These are phyloP conservation scores for Cetonia aurata DNA, from an alignment of 2,888 invertebrate species.

Conservation along the genomic window DNA sequence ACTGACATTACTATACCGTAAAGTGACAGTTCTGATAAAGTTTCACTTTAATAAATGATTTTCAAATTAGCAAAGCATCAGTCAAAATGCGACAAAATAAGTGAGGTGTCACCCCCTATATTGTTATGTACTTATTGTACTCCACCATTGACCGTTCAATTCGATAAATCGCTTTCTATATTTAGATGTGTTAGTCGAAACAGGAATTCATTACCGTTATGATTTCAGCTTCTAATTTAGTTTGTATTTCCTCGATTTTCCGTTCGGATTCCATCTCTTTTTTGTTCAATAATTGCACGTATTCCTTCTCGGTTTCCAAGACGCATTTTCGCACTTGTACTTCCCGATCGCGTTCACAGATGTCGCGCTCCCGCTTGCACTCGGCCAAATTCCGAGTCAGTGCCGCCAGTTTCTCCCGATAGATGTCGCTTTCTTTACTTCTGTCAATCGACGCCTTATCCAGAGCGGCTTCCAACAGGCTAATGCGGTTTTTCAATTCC, in stretches of 20 bases:
- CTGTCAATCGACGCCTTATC: conserved; percentile 2
- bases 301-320: conserved; percentile 43
- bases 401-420: conserved; percentile 18
- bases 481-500: conserved; percentile 34
- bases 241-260: conserved; percentile 37
- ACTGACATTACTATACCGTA: no score
- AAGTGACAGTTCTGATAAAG: no score
- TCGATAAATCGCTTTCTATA: no score
- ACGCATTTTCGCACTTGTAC: conserved; percentile 41
- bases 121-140: no score
- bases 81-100: no score
- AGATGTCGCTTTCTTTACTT: conserved; percentile 1
- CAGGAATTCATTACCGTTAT: conserved; percentile 39
- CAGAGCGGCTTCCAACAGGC: conserved; percentile 19
- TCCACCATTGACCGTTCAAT: no score
- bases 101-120: no score
- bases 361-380: conserved; percentile 24
- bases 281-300: conserved; percentile 38
- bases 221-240: conserved; percentile 46
- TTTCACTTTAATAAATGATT: no score
- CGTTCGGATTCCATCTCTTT: conserved; percentile 41
- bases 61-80: no score
- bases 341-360: conserved; percentile 24
- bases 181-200: no score
- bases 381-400: conserved; percentile 31